Evolutionary conservation across 2,113 vertebrate species (phyloP).

Genomic region (Abramis brama): DNA sequence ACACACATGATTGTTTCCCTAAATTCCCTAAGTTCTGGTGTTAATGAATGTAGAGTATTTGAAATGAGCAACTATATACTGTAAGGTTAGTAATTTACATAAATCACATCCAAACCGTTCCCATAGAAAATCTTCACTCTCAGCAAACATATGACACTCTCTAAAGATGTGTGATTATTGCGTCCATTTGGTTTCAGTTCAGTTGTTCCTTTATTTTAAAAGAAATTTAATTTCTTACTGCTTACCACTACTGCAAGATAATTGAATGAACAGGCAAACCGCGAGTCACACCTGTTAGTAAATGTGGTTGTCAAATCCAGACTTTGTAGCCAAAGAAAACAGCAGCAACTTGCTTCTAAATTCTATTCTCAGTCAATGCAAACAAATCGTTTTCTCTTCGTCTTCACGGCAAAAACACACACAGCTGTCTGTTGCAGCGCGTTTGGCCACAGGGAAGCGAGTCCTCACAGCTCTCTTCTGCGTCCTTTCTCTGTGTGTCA

Average conservation of each 20-base stretch:
- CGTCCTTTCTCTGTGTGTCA: constrained; percentile 29
- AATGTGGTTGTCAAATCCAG: not conserved
- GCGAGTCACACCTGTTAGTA: not conserved
- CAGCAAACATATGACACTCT: not conserved
- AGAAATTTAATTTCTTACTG: too few species aligned
- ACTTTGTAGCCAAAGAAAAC: not conserved
- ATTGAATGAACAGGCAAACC: not conserved
- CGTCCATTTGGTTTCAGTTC: not conserved
- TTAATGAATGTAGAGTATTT: not conserved
- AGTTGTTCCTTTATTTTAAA: too few species aligned
- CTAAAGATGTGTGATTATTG: not conserved
- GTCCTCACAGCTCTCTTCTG: constrained; percentile 28
- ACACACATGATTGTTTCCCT: not conserved
- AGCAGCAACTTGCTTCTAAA: not conserved
- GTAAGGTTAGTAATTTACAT: not conserved
- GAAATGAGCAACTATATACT: not conserved
- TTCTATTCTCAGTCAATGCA: not conserved
- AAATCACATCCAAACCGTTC: not conserved
- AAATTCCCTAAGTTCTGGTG: too few species aligned
- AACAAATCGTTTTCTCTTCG: constrained; percentile 32
- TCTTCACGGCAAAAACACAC: constrained; percentile 45
- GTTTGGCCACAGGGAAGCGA: constrained; percentile 39
- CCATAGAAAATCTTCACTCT: not conserved
- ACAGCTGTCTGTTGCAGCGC: constrained; percentile 36
- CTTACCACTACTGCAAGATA: not conserved